phyloP scores from a whole-genome alignment of 2,888 invertebrate species.

The Drosophila atripex region DNA sequence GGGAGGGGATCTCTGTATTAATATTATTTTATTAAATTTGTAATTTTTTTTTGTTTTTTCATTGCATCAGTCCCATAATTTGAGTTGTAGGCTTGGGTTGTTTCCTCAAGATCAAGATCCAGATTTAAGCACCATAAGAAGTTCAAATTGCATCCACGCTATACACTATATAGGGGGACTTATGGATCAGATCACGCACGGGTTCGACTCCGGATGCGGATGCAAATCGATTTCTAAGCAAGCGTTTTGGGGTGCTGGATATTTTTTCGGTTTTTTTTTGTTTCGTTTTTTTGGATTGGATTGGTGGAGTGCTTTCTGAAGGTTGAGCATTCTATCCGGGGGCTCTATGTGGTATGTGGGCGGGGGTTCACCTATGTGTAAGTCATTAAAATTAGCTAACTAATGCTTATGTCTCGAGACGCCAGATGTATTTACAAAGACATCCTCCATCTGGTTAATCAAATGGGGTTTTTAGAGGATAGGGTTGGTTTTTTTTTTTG shows the following conservation, averaged over 20 bases:
- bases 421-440: constrained; percentile 43
- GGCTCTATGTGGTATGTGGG: background rate
- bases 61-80: constrained; percentile 77
- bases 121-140: constrained; percentile 71
- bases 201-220: constrained; percentile 11
- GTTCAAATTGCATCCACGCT: constrained; percentile 47
- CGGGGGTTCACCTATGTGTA: constrained; percentile 12
- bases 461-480: background rate
- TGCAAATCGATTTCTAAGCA: constrained; percentile 22
- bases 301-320: constrained; percentile 5
- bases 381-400: constrained; percentile 53
- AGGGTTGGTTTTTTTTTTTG: too few relatives aligned
- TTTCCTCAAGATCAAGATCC: constrained; percentile 63
- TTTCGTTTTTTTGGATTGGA: background rate
- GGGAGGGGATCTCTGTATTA: constrained; percentile 8
- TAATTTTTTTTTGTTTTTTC: constrained; percentile 24
- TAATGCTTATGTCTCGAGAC: constrained; percentile 35
- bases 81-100: constrained; percentile 65
- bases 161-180: constrained; percentile 24
- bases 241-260: background rate
- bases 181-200: background rate
- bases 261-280: too few relatives aligned
- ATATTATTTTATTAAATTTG: constrained; percentile 2
- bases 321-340: constrained; percentile 10
- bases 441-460: constrained; percentile 41